phyloP scores from a whole-genome alignment of 2,888 invertebrate species.

The Thelaira solivaga region DNA sequence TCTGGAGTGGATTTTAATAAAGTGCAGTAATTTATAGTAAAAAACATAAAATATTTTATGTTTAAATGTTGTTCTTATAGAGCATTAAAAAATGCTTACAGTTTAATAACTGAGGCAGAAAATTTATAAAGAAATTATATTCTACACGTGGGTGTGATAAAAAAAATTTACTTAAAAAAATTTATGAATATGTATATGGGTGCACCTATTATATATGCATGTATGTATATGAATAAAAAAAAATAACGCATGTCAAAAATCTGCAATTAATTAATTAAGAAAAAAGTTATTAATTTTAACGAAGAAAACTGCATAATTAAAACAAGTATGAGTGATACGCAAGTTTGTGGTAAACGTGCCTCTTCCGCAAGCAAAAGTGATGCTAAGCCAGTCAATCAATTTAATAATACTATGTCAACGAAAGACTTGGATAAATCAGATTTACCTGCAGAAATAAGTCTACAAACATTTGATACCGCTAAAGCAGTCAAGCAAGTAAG shows the following conservation, averaged over 20 bases:
- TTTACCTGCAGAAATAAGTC: constrained; percentile 35
- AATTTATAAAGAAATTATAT: constrained; percentile 35
- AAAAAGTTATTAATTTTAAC: constrained; percentile 1
- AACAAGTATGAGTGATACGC: constrained; percentile 49
- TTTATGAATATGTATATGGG: neutral
- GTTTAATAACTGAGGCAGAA: constrained; percentile 9
- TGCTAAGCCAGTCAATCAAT: constrained; percentile 21
- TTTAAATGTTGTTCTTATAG: constrained; percentile 1
- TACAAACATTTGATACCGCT: constrained; percentile 27
- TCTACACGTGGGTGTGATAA: constrained; percentile 42
- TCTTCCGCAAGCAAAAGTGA: constrained; percentile 21
- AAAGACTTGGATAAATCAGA: constrained; percentile 32
- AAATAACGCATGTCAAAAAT: neutral
- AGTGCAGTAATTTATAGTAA: neutral
- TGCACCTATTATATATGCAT: too few relatives aligned
- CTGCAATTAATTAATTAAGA: neutral
- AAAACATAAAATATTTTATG: neutral
- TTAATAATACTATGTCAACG: constrained; percentile 17
- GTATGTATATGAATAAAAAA: neutral
- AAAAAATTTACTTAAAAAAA: neutral
- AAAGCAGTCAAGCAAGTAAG: constrained; percentile 44
- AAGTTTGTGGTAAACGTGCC: constrained; percentile 35
- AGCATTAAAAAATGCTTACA: neutral
- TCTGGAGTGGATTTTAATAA: too few relatives aligned
- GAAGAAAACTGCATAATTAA: neutral